A percentile compares a stretch with the other conserved stretches of the same genome.
These are phyloP conservation scores for Manis javanica DNA, from an alignment of 2,797 vertebrate species.

Conservation along the genomic window DNA sequence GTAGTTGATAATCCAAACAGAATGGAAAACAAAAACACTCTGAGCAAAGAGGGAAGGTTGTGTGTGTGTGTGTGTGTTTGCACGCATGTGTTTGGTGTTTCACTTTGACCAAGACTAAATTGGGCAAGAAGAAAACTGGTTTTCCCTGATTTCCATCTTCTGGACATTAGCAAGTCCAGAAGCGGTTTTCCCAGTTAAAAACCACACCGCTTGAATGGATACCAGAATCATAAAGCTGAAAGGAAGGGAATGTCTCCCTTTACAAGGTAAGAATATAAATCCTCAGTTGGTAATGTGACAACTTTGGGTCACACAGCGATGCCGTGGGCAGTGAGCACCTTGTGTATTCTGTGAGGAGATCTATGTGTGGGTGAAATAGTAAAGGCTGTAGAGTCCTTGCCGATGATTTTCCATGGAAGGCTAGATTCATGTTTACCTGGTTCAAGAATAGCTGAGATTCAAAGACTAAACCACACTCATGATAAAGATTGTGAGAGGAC, in stretches of 20 bases:
- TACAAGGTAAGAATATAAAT: background rate
- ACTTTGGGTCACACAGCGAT: background rate
- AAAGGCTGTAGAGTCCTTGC: background rate
- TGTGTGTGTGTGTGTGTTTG: background rate
- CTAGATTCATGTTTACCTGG: background rate
- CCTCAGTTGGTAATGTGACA: background rate
- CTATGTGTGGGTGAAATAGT: background rate
- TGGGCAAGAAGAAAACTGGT: background rate
- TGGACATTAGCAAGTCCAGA: background rate
- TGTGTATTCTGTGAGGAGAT: background rate
- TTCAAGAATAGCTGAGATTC: background rate
- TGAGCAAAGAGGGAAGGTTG: background rate
- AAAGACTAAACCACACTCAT: background rate
- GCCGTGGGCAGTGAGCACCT: background rate
- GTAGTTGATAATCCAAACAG: slow-evolving; percentile 1
- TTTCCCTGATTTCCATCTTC: background rate
- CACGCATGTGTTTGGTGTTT: background rate
- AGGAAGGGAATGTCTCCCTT: background rate
- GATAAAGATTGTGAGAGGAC: background rate
- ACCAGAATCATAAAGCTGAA: background rate
- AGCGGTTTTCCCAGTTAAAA: background rate
- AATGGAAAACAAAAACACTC: background rate
- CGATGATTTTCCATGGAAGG: background rate
- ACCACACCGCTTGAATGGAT: background rate
- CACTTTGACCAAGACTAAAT: background rate